Conservation (phyloP, 2,888 invertebrate genomes). For the Oxytorus armatus region DNA sequence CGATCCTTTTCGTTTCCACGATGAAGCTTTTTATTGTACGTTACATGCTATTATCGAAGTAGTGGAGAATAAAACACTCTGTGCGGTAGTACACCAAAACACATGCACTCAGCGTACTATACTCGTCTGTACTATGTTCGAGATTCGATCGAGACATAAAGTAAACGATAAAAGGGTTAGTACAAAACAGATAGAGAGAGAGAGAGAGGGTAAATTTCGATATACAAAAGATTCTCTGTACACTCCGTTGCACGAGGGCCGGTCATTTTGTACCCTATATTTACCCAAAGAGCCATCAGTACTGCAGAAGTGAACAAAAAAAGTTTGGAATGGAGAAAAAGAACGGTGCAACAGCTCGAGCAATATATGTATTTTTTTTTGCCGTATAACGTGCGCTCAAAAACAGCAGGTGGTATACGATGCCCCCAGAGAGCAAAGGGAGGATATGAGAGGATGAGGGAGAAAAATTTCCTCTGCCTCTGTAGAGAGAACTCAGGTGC, state of each 20-base stretch:
- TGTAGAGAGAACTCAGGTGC: constrained; percentile 51
- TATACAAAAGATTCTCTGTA: not conserved
- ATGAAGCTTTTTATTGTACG: not conserved
- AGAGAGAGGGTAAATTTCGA: constrained; percentile 9
- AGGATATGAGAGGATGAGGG: constrained; percentile 36
- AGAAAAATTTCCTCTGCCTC: constrained; percentile 23
- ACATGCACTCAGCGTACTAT: too few relatives aligned
- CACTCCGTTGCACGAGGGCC: constrained; percentile 12
- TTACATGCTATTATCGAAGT: not conserved
- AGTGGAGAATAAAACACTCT: not conserved
- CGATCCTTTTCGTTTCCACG: too few relatives aligned
- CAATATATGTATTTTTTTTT: constrained; percentile 19
- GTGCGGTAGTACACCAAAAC: not conserved
- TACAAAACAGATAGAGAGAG: not conserved
- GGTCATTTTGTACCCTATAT: constrained; percentile 24
- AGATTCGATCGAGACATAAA: constrained; percentile 21
- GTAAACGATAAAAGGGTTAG: not conserved
- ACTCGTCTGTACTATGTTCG: not conserved
- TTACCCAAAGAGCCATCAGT: constrained; percentile 2
- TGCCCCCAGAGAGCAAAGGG: constrained; percentile 44
- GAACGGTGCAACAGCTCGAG: constrained; percentile 16
- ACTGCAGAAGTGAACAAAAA: constrained; percentile 11
- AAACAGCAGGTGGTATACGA: constrained; percentile 56
- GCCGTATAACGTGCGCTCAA: constrained; percentile 13
- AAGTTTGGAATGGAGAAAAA: not conserved